Percentiles rank a stretch among this genome's conserved stretches.
Evolutionary conservation across 2,113 vertebrate genomes (phyloP).

Genomic region (Condylura cristata): DNA sequence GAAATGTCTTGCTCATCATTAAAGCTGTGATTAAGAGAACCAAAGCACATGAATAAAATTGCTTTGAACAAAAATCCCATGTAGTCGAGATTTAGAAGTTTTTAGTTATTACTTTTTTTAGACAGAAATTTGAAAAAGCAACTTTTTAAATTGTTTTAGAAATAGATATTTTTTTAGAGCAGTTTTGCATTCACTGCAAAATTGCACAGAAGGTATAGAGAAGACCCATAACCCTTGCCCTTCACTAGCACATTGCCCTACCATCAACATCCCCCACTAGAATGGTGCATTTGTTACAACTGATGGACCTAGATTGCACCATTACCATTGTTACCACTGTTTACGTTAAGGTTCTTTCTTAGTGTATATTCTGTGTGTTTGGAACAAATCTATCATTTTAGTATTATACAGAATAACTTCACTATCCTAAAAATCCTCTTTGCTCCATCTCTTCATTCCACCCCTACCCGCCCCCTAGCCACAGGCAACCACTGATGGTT

Average conservation of each 20-base stretch:
- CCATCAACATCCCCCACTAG: neutral
- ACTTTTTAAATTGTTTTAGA: neutral
- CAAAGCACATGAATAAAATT: neutral
- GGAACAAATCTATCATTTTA: neutral
- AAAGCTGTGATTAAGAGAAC: neutral
- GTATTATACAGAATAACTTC: neutral
- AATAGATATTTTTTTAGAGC: neutral
- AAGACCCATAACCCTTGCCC: neutral
- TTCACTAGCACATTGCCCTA: too few relatives aligned
- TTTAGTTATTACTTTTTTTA: neutral
- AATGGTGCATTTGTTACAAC: neutral
- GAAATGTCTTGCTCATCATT: neutral
- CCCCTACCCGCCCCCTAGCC: fast-evolving
- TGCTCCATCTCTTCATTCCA: neutral
- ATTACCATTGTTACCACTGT: too few relatives aligned
- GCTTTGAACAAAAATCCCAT: neutral
- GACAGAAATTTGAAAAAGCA: neutral
- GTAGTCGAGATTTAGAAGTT: neutral
- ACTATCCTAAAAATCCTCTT: neutral
- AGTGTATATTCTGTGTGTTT: neutral
- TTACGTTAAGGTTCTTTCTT: neutral
- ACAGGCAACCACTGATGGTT: neutral
- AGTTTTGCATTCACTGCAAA: neutral
- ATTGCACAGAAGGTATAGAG: neutral
- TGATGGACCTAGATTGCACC: too few relatives aligned